Percentiles rank a stretch among this genome's conserved stretches.
These are phyloP conservation scores for Willisornis vidua DNA, from an alignment of 2,113 vertebrate species.

Conservation along the genomic window DNA sequence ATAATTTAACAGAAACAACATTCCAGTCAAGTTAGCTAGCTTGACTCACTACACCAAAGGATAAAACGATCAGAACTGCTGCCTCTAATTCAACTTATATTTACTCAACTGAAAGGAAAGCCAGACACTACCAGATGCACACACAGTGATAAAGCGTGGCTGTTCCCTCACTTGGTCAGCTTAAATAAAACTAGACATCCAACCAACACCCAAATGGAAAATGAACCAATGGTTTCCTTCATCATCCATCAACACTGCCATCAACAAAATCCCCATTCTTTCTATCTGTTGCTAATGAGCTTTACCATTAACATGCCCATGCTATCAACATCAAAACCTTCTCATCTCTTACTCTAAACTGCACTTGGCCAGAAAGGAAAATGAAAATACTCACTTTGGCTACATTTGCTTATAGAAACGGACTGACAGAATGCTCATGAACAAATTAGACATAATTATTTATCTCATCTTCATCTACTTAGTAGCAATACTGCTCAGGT, in stretches of 20 bases:
- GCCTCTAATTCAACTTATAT: slow-evolving; percentile 17
- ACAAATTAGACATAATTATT: background rate
- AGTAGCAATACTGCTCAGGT: background rate
- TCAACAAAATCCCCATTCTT: background rate
- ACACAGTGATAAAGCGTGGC: background rate
- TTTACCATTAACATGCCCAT: background rate
- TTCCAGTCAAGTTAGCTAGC: slow-evolving; percentile 31
- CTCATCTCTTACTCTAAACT: background rate
- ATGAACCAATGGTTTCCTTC: background rate
- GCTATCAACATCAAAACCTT: background rate
- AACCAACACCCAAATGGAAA: slow-evolving; percentile 38
- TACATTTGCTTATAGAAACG: background rate
- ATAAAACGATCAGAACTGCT: background rate
- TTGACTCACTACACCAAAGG: background rate
- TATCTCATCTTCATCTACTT: background rate
- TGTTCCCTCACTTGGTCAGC: background rate
- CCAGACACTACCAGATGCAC: background rate
- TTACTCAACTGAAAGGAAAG: slow-evolving; percentile 19
- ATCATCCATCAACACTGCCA: background rate
- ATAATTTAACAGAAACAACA: slow-evolving; percentile 45
- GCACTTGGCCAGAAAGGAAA: background rate
- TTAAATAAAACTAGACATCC: background rate
- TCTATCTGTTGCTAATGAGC: background rate
- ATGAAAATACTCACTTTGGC: slow-evolving; percentile 33
- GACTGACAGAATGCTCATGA: background rate